phyloP scores from a whole-genome alignment of 2,888 invertebrate species.

The Platycheirus albimanus region DNA sequence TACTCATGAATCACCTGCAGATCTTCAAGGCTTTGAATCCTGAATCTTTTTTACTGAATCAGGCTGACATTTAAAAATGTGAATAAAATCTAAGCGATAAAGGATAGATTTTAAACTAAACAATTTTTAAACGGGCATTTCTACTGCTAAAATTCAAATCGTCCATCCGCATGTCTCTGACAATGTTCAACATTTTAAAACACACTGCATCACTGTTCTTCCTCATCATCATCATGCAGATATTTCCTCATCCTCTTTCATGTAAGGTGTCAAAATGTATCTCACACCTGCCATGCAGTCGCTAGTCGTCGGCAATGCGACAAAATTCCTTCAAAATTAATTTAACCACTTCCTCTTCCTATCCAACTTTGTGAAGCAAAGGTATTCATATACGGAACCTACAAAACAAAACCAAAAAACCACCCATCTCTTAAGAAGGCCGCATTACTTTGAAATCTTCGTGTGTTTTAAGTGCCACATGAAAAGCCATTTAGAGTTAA shows the following conservation, averaged over 20 bases:
- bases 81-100: too few species aligned
- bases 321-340: conserved; percentile 62
- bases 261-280: conserved; percentile 19
- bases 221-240: conserved; percentile 15
- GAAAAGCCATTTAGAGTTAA: conserved; percentile 44
- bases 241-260: conserved; percentile 4
- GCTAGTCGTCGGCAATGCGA: conserved; percentile 44
- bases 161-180: too few species aligned
- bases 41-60: too few species aligned
- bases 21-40: too few species aligned
- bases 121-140: too few species aligned
- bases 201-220: conserved; percentile 14
- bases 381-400: neutral
- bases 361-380: neutral
- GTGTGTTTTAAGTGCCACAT: conserved; percentile 44
- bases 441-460: conserved; percentile 53
- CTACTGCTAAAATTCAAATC: too few species aligned
- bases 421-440: conserved; percentile 29
- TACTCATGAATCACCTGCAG: too few species aligned
- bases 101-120: too few species aligned
- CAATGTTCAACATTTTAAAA: neutral
- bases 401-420: conserved; percentile 10
- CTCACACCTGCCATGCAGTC: conserved; percentile 22
- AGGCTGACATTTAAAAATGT: too few species aligned
- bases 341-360: conserved; percentile 38